Evolutionary conservation across 2,113 vertebrate species (phyloP).

Genomic region (Abramis brama): DNA sequence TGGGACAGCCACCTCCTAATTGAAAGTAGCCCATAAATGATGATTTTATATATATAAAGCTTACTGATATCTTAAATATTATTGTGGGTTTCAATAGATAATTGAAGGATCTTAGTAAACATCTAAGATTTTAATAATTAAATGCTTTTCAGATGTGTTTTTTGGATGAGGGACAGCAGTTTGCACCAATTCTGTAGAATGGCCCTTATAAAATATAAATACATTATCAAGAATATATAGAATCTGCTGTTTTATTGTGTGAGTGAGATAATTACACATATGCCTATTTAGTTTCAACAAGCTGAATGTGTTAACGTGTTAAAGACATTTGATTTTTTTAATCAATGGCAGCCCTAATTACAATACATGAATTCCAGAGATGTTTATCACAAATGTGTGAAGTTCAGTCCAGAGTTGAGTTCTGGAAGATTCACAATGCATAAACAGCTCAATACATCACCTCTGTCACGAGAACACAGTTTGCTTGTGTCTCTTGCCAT

Average conservation of each 20-base stretch:
- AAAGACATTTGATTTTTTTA: not conserved
- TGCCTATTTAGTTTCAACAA: not conserved
- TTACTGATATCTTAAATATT: no score
- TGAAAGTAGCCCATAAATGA: no score
- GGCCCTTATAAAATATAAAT: no score
- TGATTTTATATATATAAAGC: no score
- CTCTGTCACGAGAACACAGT: not conserved
- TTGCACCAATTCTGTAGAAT: no score
- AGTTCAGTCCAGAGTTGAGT: not conserved
- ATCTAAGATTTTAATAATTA: no score
- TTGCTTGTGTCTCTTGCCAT: not conserved
- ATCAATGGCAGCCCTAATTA: not conserved
- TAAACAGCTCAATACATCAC: conserved; percentile 5
- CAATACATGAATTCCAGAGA: not conserved
- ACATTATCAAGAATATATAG: no score
- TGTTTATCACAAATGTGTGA: not conserved
- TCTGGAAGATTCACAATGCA: not conserved
- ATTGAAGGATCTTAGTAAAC: no score
- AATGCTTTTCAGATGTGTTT: no score
- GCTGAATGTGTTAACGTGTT: not conserved
- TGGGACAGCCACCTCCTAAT: no score
- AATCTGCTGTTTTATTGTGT: not conserved
- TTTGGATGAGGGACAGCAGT: no score
- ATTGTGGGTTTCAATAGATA: no score
- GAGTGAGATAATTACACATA: not conserved